These are phyloP conservation scores for Drosophila yooni DNA, from an alignment of 2,888 invertebrate genomes.

Conservation along the genomic window DNA sequence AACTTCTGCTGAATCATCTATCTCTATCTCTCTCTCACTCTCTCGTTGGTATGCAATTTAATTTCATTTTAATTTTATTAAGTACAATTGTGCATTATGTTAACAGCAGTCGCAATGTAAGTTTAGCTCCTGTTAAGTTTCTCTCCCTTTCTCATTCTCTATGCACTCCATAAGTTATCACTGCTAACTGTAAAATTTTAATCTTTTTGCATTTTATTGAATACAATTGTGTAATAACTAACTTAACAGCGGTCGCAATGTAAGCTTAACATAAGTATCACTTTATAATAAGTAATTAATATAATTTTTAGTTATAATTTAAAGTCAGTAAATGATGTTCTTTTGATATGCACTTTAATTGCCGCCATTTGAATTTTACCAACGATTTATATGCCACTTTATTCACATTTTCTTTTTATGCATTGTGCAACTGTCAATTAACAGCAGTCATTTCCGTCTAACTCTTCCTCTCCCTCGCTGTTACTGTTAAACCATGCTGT, in stretches of 20 bases:
- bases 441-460: neutral
- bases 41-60: too few relatives aligned
- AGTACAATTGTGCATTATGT: neutral
- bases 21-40: neutral
- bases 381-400: neutral
- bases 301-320: neutral
- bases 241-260: neutral
- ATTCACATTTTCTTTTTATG: neutral
- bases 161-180: neutral
- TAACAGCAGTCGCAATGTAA: neutral
- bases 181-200: neutral
- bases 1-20: neutral
- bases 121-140: neutral
- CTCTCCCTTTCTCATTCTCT: neutral
- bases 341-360: neutral
- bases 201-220: neutral
- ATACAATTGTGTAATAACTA: too few relatives aligned
- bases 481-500: neutral
- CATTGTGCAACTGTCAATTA: neutral
- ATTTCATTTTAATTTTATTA: too few relatives aligned
- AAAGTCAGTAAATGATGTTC: neutral
- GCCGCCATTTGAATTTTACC: neutral
- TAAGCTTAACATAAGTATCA: neutral
- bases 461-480: neutral
- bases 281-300: neutral